Conservation (phyloP, 1,140 invertebrate genomes). For the Maconellicoccus hirsutus region DNA sequence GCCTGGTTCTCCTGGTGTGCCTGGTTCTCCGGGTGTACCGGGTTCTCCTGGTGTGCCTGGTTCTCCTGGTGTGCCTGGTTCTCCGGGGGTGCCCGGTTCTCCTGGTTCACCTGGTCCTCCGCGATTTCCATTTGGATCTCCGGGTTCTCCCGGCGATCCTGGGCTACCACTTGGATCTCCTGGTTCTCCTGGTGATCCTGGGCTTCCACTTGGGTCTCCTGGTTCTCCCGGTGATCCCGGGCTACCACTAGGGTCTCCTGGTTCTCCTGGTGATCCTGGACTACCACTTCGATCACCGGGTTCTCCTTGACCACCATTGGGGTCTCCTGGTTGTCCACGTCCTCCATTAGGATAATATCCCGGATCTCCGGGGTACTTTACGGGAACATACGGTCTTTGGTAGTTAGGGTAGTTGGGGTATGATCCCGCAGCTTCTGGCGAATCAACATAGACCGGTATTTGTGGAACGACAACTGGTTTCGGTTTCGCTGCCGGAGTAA, state of each 20-base stretch:
- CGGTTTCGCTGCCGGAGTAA: not conserved
- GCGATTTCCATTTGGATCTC: slow-evolving; percentile 29
- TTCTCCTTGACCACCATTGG: too few species aligned
- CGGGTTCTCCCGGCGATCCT: slow-evolving; percentile 27
- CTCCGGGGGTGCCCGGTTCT: slow-evolving; percentile 27
- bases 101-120: slow-evolving; percentile 28
- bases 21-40: too few species aligned
- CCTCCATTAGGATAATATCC: too few species aligned
- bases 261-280: too few species aligned
- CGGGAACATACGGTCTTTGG: not conserved
- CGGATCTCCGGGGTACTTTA: not conserved
- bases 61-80: slow-evolving; percentile 27
- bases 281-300: too few species aligned
- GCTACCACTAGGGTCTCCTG: slow-evolving; percentile 27
- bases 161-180: slow-evolving; percentile 25
- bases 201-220: slow-evolving; percentile 31
- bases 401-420: not conserved
- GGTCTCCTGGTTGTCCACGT: too few species aligned
- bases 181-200: slow-evolving; percentile 24
- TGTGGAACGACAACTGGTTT: not conserved
- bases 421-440: not conserved
- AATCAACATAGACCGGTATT: not conserved
- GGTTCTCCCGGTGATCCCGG: slow-evolving; percentile 32
- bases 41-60: slow-evolving; percentile 28
- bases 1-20: too few species aligned